Evolutionary conservation across 1,140 invertebrate genomes (phyloP).

Genomic region (Melipona quadrifasciata): DNA sequence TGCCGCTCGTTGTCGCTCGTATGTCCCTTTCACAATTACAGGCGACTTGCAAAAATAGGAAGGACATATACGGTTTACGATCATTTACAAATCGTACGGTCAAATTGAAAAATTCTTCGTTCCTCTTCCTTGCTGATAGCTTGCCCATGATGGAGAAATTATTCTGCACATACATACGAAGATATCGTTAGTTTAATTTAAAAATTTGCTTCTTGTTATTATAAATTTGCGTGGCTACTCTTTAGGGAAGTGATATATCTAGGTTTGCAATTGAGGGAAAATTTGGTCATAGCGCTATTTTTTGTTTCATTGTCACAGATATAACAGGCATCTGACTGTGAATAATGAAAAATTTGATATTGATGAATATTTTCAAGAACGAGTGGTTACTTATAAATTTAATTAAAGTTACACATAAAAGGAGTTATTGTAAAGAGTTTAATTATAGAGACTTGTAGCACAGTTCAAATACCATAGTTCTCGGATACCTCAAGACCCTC

Average conservation of each 20-base stretch:
- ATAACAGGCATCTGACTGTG: too few relatives aligned
- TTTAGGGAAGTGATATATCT: neutral
- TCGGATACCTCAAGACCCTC: neutral
- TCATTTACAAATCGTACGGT: conserved; percentile 20
- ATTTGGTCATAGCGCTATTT: too few relatives aligned
- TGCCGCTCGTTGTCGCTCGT: conserved; percentile 42
- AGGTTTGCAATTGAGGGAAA: too few relatives aligned
- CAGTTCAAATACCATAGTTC: neutral
- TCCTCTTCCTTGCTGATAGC: too few relatives aligned
- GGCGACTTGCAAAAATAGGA: conserved; percentile 26
- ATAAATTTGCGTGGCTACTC: neutral
- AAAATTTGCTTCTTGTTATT: too few relatives aligned
- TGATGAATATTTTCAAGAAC: neutral
- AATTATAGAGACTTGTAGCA: neutral
- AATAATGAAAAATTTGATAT: too few relatives aligned
- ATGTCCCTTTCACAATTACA: conserved; percentile 49
- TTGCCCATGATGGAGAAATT: neutral
- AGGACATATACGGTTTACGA: conserved; percentile 33
- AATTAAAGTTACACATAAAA: neutral
- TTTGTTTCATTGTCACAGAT: too few relatives aligned
- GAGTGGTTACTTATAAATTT: neutral
- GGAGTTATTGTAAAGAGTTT: neutral
- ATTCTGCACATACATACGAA: neutral
- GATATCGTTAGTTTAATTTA: neutral
- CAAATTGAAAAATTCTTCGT: neutral